Percentiles rank a stretch among this genome's conserved stretches.
phyloP scores from a whole-genome alignment of 35 echinoderm and acorn worm species.

The Heliocidaris tuberculata region DNA sequence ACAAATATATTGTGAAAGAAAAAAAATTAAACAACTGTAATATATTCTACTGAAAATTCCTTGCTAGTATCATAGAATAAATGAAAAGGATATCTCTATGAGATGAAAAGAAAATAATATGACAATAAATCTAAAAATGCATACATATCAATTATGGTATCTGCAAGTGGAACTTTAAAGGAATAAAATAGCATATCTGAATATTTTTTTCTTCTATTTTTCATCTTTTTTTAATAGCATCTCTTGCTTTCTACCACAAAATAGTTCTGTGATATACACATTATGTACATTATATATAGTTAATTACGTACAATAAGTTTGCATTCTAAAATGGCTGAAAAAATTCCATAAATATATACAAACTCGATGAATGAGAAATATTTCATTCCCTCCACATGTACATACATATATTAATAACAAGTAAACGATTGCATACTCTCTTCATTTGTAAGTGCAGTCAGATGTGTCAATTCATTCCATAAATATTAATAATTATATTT shows the following conservation, averaged over 20 bases:
- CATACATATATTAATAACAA: background rate
- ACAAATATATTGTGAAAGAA: background rate
- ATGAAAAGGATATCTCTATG: background rate
- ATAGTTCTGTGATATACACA: conserved; percentile 37
- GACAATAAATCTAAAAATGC: background rate
- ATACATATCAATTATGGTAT: background rate
- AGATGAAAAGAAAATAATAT: background rate
- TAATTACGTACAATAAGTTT: background rate
- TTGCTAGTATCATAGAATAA: background rate
- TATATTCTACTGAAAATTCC: background rate
- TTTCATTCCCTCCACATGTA: background rate
- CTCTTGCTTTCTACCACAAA: conserved; percentile 31
- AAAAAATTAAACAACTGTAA: background rate
- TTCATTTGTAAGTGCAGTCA: background rate
- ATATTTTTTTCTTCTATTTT: background rate
- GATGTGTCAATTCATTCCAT: background rate
- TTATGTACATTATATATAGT: conserved; percentile 31
- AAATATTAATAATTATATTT: background rate
- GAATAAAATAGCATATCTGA: conserved; percentile 18
- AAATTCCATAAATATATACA: conserved; percentile 31
- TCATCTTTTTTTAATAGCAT: background rate
- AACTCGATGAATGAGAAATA: background rate
- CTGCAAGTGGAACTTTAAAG: background rate
- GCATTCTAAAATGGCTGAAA: conserved; percentile 38
- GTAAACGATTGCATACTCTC: background rate